phyloP scores from a whole-genome alignment of 2,888 invertebrate species.

The Melanotus villosus region DNA sequence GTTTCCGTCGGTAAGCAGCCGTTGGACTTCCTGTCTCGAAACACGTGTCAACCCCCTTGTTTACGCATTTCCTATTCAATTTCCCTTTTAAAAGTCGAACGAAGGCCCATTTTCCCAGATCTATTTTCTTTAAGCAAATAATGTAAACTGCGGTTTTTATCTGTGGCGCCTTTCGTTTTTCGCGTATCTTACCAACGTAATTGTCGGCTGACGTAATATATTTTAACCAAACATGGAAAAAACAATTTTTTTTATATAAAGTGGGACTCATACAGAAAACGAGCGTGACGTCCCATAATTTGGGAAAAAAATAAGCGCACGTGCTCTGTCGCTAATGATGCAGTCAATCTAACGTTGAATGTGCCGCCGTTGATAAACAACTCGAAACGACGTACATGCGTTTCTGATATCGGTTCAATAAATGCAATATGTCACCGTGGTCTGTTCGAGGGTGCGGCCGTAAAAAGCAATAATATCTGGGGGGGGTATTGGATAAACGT shows the following conservation, averaged over 20 bases:
- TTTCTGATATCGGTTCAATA: constrained; percentile 46
- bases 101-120: constrained; percentile 6
- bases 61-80: constrained; percentile 46
- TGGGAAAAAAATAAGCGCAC: constrained; percentile 24
- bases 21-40: constrained; percentile 47
- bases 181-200: background rate
- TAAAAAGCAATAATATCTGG: constrained; percentile 45
- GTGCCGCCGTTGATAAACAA: constrained; percentile 37
- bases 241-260: too few relatives aligned
- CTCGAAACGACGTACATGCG: constrained; percentile 37
- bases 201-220: too few relatives aligned
- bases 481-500: constrained; percentile 46
- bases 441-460: constrained; percentile 37
- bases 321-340: constrained; percentile 23
- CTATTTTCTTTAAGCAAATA: constrained; percentile 1
- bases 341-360: constrained; percentile 4
- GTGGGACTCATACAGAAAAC: too few relatives aligned
- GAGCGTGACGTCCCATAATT: constrained; percentile 9
- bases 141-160: background rate
- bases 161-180: background rate
- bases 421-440: constrained; percentile 45
- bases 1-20: constrained; percentile 46
- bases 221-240: too few relatives aligned
- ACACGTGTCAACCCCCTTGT: constrained; percentile 50
- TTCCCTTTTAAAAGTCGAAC: constrained; percentile 28